A percentile compares a stretch with the other conserved stretches of the same genome.
Evolutionary conservation across 2,888 invertebrate species (phyloP).

Genomic region (Capitulum mitella): DNA sequence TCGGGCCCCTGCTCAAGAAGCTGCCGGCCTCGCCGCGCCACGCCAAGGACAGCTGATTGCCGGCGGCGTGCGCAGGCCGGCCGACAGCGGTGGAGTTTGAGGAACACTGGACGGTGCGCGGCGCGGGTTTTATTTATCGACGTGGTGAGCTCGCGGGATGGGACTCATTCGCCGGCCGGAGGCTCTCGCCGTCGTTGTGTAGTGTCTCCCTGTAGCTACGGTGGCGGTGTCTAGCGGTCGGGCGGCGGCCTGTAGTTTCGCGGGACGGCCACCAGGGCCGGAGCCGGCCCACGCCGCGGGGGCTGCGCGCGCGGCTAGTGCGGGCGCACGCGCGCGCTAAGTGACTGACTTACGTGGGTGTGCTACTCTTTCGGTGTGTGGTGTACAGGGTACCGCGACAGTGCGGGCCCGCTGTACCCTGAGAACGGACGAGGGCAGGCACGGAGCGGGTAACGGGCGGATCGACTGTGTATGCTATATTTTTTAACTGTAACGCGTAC

Average conservation of each 20-base stretch:
- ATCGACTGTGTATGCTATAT: not conserved
- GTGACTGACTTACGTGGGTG: too few species aligned
- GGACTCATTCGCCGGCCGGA: not conserved
- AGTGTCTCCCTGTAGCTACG: not conserved
- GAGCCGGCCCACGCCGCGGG: not conserved
- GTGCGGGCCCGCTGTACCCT: not conserved
- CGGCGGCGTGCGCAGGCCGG: not conserved
- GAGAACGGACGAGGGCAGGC: not conserved
- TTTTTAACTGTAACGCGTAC: conserved; percentile 8
- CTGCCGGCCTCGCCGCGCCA: conserved; percentile 20
- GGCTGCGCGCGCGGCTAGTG: too few species aligned
- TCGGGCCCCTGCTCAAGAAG: conserved; percentile 2
- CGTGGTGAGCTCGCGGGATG: not conserved
- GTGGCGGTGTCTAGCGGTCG: not conserved
- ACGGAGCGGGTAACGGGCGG: not conserved
- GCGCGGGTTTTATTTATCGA: not conserved
- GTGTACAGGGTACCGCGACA: not conserved
- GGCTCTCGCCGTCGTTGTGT: not conserved
- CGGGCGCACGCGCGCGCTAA: too few species aligned
- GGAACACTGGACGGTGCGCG: not conserved
- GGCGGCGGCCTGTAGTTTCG: not conserved
- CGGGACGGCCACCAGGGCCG: not conserved
- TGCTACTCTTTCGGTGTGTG: not conserved
- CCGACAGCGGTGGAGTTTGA: not conserved
- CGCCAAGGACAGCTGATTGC: not conserved